Base-by-base conservation (phyloP, 2,888 invertebrate species). In the Ophion costatus region DNA sequence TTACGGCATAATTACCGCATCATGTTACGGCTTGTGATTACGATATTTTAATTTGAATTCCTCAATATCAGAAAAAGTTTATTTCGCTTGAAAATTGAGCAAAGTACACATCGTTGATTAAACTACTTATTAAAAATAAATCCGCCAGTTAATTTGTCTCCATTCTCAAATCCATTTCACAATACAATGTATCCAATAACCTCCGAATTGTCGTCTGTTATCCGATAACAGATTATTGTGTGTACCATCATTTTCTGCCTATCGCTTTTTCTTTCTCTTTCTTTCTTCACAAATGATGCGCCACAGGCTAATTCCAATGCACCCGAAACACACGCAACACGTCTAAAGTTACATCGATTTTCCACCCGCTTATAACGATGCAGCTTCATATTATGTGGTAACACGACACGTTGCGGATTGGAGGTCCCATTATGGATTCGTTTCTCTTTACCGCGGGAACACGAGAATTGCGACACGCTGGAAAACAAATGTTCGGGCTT, bases 291-390 rank as follows among this genome's bases (percentile, higher is more conserved):
- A 80, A 80, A 80, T 59, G 57, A 57, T 69, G 33, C 45, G 56
- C 75, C 57, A 10, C 51, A 63, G 63, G 56, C 45, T 70, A 69
- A 79, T 57, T 64, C 29, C 59, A 73, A 73, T 63, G 63, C 45
- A 5, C 38, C 69, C 9, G 24, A 33, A 67, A 80, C 45, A 69
- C 75, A 75, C 61, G 69, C 67, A 51, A 56, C 20, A 61, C 42
- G 56, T 76, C 29, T 75, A 63, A 71, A 67, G 82, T 67, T 76
- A 63, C 80, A 82, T 85, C 82, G 76, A 82, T 85, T 85, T 76
- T 78, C 33, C 71, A 7, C 20, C 45, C 22, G 45, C 22, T 71
- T 66, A 78, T 84, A 84, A 84, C 75, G 75, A 82, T 76, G 71
- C 71, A 79, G 69, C 82, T 75, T 76, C 79, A 63, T 76, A 75